These are phyloP conservation scores for Leptestheria dahalacensis DNA, from an alignment of 1,140 invertebrate species.

Conservation along the genomic window DNA sequence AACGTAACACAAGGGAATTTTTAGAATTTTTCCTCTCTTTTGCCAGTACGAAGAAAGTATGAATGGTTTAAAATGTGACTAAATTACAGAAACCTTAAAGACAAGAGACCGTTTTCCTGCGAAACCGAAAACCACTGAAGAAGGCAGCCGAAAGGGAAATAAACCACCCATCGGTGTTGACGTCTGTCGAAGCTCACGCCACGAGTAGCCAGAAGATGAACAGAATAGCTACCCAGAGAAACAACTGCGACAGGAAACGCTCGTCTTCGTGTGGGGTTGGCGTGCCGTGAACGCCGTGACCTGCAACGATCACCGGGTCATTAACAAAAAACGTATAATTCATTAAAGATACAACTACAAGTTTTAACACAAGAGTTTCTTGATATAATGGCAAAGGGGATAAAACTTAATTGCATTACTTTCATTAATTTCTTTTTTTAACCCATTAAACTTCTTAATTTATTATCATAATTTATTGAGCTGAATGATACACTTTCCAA, in stretches of 20 bases:
- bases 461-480: too few relatives aligned
- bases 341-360: too few relatives aligned
- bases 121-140: slow-evolving; percentile 3
- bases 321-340: slow-evolving; percentile 17
- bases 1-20: too few relatives aligned
- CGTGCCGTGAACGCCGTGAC: slow-evolving; percentile 54
- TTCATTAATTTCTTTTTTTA: too few relatives aligned
- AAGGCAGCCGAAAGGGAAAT: too few relatives aligned
- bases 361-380: too few relatives aligned
- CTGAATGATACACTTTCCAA: too few relatives aligned
- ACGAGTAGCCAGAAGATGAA: slow-evolving; percentile 85
- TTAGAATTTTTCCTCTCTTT: too few relatives aligned
- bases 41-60: not conserved
- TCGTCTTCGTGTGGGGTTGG: slow-evolving; percentile 73
- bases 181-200: slow-evolving; percentile 61
- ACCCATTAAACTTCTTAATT: too few relatives aligned
- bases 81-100: not conserved
- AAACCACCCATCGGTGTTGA: too few relatives aligned
- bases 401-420: too few relatives aligned
- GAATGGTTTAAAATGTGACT: not conserved
- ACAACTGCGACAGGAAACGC: slow-evolving; percentile 80
- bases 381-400: too few relatives aligned
- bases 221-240: slow-evolving; percentile 77
- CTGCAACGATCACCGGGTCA: slow-evolving; percentile 37
- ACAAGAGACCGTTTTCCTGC: not conserved